Evolutionary conservation across 2,888 invertebrate genomes (phyloP).

Genomic region (Tipula unca): DNA sequence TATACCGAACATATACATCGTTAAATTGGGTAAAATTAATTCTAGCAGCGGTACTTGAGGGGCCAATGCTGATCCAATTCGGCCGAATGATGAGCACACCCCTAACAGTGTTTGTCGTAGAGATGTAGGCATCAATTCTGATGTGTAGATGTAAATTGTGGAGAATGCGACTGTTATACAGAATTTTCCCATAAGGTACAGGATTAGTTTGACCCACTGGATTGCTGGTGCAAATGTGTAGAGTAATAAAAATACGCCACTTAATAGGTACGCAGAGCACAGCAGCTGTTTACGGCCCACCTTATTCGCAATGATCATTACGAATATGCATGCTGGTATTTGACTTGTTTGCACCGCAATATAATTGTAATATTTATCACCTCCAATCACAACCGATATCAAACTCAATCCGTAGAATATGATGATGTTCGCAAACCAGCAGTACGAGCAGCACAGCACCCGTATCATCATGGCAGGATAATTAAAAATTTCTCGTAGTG

Average conservation of each 20-base stretch:
- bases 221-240: not conserved
- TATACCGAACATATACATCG: constrained; percentile 47
- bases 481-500: constrained; percentile 14
- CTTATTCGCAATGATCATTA: constrained; percentile 53
- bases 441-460: constrained; percentile 57
- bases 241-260: constrained; percentile 32
- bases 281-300: constrained; percentile 54
- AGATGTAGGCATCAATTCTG: constrained; percentile 55
- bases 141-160: constrained; percentile 52
- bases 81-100: constrained; percentile 50
- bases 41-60: constrained; percentile 58
- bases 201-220: constrained; percentile 34
- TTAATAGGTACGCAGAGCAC: constrained; percentile 48
- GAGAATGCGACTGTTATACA: constrained; percentile 51
- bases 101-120: constrained; percentile 51
- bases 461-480: constrained; percentile 33
- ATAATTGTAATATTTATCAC: constrained; percentile 69
- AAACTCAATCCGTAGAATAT: constrained; percentile 74
- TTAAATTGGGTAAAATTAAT: constrained; percentile 31
- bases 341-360: constrained; percentile 50
- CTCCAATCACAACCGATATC: constrained; percentile 63
- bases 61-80: constrained; percentile 60
- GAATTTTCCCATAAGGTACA: constrained; percentile 51
- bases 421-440: constrained; percentile 71
- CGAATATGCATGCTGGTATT: constrained; percentile 61